Percentiles rank a stretch among this genome's conserved stretches.
phyloP scores from a whole-genome alignment of 2,888 invertebrate genomes.

The Trissonchulus latispiculum region DNA sequence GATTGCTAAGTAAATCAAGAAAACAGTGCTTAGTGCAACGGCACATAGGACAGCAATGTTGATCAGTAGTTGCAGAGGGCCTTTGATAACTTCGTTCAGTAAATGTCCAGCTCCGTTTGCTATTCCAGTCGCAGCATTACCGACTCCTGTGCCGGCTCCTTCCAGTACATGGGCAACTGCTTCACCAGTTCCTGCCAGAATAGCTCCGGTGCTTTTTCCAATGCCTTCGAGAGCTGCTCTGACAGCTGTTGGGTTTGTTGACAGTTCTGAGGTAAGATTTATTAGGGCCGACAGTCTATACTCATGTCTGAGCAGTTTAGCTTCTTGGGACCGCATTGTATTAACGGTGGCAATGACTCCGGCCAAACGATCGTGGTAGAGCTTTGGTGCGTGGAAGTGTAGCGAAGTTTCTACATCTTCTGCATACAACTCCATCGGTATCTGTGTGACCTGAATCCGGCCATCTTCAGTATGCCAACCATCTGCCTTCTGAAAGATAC shows the following conservation, averaged over 20 bases:
- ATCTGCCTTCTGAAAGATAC: neutral
- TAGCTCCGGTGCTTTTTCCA: neutral
- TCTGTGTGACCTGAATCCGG: neutral
- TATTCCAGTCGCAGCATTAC: no score
- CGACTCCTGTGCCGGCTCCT: no score
- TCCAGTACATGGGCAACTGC: neutral
- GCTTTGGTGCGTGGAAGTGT: neutral
- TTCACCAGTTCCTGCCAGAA: neutral
- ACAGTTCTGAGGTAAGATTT: neutral
- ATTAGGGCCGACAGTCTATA: neutral
- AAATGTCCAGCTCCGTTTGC: no score
- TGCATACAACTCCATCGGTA: neutral
- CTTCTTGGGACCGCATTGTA: neutral
- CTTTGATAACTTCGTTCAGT: no score
- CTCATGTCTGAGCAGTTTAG: neutral
- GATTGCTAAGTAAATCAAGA: no score
- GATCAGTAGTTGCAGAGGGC: no score
- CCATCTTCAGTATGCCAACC: neutral
- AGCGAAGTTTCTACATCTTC: neutral
- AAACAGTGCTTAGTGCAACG: no score
- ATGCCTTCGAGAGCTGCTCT: neutral
- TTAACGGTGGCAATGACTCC: neutral
- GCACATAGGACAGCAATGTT: no score
- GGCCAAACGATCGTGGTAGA: neutral
- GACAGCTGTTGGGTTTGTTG: neutral